phyloP scores from a whole-genome alignment of 1,140 invertebrate genomes.

The Thaumetopoea pityocampa region DNA sequence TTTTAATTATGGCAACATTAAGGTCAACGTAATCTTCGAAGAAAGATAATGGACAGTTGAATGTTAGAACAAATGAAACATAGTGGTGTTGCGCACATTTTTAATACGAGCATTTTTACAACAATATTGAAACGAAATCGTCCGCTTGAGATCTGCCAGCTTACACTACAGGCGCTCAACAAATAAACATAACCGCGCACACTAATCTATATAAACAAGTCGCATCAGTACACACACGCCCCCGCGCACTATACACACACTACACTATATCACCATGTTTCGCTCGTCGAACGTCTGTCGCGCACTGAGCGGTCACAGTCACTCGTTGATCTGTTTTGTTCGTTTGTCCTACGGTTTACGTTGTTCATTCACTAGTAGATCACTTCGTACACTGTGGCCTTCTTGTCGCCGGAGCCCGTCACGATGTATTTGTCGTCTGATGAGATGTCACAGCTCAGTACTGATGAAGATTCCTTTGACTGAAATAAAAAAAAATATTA shows the following conservation, averaged over 20 bases:
- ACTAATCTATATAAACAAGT: slow-evolving; percentile 75
- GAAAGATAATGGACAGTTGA: too few relatives aligned
- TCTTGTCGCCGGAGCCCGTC: slow-evolving; percentile 99
- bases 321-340: slow-evolving; percentile 54
- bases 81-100: slow-evolving; percentile 71
- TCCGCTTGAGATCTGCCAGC: slow-evolving; percentile 74
- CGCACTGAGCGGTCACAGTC: slow-evolving; percentile 39
- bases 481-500: slow-evolving; percentile 77
- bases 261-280: slow-evolving; percentile 71
- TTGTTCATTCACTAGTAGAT: slow-evolving; percentile 82
- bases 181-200: slow-evolving; percentile 72
- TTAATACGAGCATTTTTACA: slow-evolving; percentile 76
- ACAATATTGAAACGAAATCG: slow-evolving; percentile 75
- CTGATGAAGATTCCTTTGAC: slow-evolving; percentile 99
- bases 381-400: slow-evolving; percentile 99
- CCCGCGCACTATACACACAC: slow-evolving; percentile 68
- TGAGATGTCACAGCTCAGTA: slow-evolving; percentile 99
- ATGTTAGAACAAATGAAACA: too few relatives aligned
- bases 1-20: too few relatives aligned
- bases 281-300: slow-evolving; percentile 48
- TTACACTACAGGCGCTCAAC: slow-evolving; percentile 74
- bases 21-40: too few relatives aligned
- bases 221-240: slow-evolving; percentile 74
- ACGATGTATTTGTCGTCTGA: slow-evolving; percentile 99
- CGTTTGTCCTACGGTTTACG: slow-evolving; percentile 35